Percentiles rank a stretch among this genome's conserved stretches.
Conservation (phyloP, 2,888 invertebrate species). For the Diarsia mendica region DNA sequence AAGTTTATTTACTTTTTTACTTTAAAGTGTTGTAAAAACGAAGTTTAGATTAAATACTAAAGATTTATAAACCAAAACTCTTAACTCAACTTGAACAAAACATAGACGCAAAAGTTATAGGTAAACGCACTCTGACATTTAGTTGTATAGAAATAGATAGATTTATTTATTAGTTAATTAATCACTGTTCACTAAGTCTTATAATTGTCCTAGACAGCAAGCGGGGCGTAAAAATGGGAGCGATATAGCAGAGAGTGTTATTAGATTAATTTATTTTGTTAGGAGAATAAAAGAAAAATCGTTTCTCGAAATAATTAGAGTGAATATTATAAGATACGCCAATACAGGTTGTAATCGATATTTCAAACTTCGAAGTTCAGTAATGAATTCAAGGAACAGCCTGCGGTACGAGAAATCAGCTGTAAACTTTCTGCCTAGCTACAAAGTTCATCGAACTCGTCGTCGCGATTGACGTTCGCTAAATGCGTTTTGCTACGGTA, state of each 20-base stretch:
- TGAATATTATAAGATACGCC: too few species aligned
- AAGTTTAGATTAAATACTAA: neutral
- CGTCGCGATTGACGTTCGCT: too few species aligned
- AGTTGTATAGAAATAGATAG: constrained; percentile 11
- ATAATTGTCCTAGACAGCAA: constrained; percentile 17
- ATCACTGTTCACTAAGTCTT: constrained; percentile 15
- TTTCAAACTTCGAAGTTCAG: too few species aligned
- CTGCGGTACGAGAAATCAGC: too few species aligned
- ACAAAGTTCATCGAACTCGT: too few species aligned
- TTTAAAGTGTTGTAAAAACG: neutral
- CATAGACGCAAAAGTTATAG: neutral
- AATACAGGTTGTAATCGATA: too few species aligned
- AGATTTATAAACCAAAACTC: neutral
- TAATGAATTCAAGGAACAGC: too few species aligned
- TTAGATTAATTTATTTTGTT: neutral
- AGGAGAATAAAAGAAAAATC: neutral
- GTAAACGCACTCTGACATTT: constrained; percentile 33
- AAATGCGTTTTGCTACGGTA: too few species aligned
- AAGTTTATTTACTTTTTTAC: too few species aligned
- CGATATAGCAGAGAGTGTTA: neutral
- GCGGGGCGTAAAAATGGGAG: neutral
- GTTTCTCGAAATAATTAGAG: neutral
- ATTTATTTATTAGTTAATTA: constrained; percentile 6
- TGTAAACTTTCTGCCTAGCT: too few species aligned
- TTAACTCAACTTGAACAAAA: constrained; percentile 13